A percentile compares a stretch with the other conserved stretches of the same genome.
phyloP scores from a whole-genome alignment of 1,140 invertebrate species.

The Bombus confusus region DNA sequence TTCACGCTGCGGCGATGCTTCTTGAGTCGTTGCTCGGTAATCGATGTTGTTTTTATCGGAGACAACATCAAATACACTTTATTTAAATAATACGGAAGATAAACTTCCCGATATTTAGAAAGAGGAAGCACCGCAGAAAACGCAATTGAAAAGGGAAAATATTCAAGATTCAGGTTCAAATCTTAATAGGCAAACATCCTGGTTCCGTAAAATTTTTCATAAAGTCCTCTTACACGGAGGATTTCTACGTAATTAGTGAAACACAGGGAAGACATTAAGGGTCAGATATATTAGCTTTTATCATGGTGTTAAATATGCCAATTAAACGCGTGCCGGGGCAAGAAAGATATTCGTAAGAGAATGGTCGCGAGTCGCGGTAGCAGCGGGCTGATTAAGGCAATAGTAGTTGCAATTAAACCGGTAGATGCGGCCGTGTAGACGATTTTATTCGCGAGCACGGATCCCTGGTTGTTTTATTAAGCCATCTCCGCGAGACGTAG shows the following conservation, averaged over 20 bases:
- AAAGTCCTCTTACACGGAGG: not conserved
- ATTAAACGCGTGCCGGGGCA: not conserved
- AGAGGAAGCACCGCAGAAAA: not conserved
- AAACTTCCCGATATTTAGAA: too few species aligned
- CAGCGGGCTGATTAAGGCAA: conserved; percentile 33
- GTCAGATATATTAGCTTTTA: not conserved
- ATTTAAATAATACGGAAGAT: too few species aligned
- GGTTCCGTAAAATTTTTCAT: not conserved
- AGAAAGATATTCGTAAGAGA: not conserved
- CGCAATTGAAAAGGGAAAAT: not conserved
- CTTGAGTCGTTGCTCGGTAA: not conserved
- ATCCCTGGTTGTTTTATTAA: conserved; percentile 36
- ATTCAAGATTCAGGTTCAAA: not conserved
- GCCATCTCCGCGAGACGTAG: not conserved
- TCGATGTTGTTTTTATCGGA: too few species aligned
- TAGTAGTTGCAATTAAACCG: conserved; percentile 33
- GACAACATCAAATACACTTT: too few species aligned
- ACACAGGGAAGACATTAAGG: not conserved
- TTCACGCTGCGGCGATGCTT: not conserved
- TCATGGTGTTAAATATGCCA: not conserved
- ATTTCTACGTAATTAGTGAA: not conserved
- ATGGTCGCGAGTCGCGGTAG: not conserved
- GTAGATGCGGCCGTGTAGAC: not conserved
- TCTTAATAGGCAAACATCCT: not conserved
- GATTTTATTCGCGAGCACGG: conserved; percentile 28